These are phyloP conservation scores for Fistularia commersonii DNA, from an alignment of 2,797 vertebrate species.

Conservation along the genomic window DNA sequence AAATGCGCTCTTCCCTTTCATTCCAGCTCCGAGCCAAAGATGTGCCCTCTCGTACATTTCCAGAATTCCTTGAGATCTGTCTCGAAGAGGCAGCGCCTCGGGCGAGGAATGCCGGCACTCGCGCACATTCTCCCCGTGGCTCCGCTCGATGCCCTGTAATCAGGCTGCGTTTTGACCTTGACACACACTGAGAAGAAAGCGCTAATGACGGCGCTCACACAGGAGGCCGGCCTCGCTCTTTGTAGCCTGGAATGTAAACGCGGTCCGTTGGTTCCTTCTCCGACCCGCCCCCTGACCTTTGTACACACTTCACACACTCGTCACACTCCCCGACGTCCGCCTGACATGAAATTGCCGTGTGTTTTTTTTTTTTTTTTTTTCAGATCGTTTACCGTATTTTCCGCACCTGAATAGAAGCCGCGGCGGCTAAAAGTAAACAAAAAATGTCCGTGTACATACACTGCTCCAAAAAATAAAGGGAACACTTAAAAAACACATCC, in stretches of 20 bases:
- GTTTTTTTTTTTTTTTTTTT: no score
- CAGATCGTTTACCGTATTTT: no score
- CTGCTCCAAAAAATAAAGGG: no score
- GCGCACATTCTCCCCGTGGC: slow-evolving; percentile 48
- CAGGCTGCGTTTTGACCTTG: slow-evolving; percentile 76
- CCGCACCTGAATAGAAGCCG: no score
- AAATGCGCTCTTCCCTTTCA: slow-evolving; percentile 29
- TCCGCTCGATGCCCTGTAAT: slow-evolving; percentile 69
- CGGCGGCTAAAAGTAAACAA: no score
- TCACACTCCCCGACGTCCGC: slow-evolving; percentile 56
- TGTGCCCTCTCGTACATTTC: slow-evolving; percentile 70
- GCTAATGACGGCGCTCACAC: slow-evolving; percentile 61
- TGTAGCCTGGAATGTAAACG: slow-evolving; percentile 64
- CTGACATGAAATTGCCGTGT: slow-evolving; percentile 50
- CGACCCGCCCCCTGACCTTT: slow-evolving; percentile 62
- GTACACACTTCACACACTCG: slow-evolving; percentile 66
- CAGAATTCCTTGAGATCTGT: slow-evolving; percentile 73
- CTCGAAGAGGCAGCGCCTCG: slow-evolving; percentile 66
- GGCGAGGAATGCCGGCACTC: slow-evolving; percentile 69
- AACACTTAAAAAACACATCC: no score
- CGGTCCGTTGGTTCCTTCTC: slow-evolving; percentile 53
- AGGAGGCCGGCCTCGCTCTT: slow-evolving; percentile 61
- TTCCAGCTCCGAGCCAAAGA: slow-evolving; percentile 51
- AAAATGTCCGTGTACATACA: no score
- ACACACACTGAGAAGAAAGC: slow-evolving; percentile 73